Evolutionary conservation across 1,140 invertebrate genomes (phyloP).

Genomic region (Drosophila murphyi): DNA sequence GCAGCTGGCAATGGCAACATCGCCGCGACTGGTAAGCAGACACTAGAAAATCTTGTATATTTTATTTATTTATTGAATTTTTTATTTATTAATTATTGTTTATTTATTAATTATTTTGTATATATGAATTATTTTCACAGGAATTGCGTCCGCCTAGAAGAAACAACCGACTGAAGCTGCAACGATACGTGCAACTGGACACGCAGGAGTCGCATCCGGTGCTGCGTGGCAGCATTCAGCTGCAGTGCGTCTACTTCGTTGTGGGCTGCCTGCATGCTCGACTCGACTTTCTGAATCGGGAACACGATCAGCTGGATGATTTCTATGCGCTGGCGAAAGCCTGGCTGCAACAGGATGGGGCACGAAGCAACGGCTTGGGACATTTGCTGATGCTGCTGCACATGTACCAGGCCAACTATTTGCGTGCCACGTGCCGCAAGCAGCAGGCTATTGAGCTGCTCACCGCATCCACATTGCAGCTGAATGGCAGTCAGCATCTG

Average conservation of each 20-base stretch:
- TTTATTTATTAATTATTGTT: no score
- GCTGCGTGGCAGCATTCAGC: constrained; percentile 27
- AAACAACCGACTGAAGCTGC: background rate
- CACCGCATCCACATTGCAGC: constrained; percentile 25
- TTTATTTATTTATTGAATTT: no score
- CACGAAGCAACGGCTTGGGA: constrained; percentile 4
- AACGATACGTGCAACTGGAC: constrained; percentile 37
- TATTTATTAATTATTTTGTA: no score
- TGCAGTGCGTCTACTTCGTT: constrained; percentile 59
- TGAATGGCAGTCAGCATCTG: background rate
- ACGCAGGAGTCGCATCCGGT: background rate
- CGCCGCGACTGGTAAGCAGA: constrained; percentile 25
- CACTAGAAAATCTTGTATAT: background rate
- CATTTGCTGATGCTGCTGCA: constrained; percentile 55
- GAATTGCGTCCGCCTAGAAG: constrained; percentile 1
- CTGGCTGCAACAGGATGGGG: constrained; percentile 40
- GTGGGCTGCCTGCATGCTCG: constrained; percentile 70
- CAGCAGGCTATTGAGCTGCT: constrained; percentile 41
- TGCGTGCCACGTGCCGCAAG: constrained; percentile 41
- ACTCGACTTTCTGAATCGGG: constrained; percentile 57
- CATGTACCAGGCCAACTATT: constrained; percentile 46
- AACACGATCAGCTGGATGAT: constrained; percentile 57
- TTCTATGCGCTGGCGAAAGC: constrained; percentile 57
- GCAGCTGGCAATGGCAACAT: constrained; percentile 4
- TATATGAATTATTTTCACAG: constrained; percentile 1